Conservation (phyloP, 2,113 vertebrate species). For the Zootoca vivipara region DNA sequence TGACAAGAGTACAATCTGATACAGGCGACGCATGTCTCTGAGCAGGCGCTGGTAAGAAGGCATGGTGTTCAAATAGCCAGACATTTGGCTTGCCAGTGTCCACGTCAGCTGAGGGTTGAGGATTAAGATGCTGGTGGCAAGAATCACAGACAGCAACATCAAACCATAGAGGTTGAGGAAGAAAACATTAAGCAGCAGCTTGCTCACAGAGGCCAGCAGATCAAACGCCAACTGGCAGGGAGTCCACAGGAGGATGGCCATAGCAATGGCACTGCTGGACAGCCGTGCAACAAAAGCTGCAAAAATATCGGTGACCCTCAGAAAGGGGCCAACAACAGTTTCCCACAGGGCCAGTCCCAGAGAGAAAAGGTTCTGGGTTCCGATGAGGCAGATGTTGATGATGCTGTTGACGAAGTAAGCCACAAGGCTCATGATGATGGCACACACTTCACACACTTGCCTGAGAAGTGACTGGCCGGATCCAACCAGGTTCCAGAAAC, state of each 20-base stretch:
- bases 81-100: conserved; percentile 44
- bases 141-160: conserved; percentile 76
- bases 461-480: conserved; percentile 77
- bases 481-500: conserved; percentile 71
- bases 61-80: conserved; percentile 68
- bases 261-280: conserved; percentile 85
- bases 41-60: conserved; percentile 74
- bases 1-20: conserved; percentile 56
- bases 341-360: conserved; percentile 79
- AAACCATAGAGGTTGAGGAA: conserved; percentile 87
- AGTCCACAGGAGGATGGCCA: conserved; percentile 88
- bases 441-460: conserved; percentile 82
- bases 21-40: conserved; percentile 64
- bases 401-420: conserved; percentile 91
- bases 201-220: conserved; percentile 76
- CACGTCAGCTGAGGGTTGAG: conserved; percentile 80
- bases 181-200: conserved; percentile 82
- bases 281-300: conserved; percentile 82
- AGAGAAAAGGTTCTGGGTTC: conserved; percentile 84
- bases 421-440: conserved; percentile 84
- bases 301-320: conserved; percentile 80
- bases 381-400: conserved; percentile 88
- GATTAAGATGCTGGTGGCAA: conserved; percentile 69
- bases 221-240: conserved; percentile 86
- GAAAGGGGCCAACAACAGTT: conserved; percentile 74